These are phyloP conservation scores for Caenorhabditis imperialis DNA, from an alignment of 2,888 invertebrate genomes.

Conservation along the genomic window DNA sequence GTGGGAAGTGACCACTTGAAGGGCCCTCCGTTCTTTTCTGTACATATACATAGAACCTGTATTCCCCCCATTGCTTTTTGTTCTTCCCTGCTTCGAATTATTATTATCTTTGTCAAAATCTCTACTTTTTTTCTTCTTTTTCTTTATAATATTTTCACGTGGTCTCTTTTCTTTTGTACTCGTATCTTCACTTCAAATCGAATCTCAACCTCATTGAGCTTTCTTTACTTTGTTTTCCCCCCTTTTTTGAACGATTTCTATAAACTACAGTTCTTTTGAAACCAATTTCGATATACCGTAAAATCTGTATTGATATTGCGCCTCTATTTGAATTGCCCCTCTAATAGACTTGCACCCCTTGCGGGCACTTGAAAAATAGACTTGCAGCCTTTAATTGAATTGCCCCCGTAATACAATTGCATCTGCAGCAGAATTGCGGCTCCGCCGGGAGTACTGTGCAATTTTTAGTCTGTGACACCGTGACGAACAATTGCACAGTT, in stretches of 20 bases:
- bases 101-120: background rate
- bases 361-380: too few species aligned
- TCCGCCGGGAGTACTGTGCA: too few species aligned
- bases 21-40: background rate
- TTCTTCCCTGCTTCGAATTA: background rate
- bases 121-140: conserved; percentile 13
- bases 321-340: too few species aligned
- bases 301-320: too few species aligned
- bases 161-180: conserved; percentile 21
- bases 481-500: too few species aligned
- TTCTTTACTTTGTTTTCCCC: background rate
- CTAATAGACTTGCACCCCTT: too few species aligned
- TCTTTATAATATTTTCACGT: conserved; percentile 15
- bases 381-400: too few species aligned
- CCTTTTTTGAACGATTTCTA: background rate
- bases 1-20: conserved; percentile 6
- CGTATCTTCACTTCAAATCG: background rate
- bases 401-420: too few species aligned
- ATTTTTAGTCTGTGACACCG: too few species aligned
- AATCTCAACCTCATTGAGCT: background rate
- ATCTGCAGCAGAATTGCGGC: too few species aligned
- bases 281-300: too few species aligned
- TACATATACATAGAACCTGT: conserved; percentile 23
- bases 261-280: background rate
- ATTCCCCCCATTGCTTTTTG: background rate